Conservation (phyloP, 2,113 vertebrate genomes). For the Solea solea region DNA sequence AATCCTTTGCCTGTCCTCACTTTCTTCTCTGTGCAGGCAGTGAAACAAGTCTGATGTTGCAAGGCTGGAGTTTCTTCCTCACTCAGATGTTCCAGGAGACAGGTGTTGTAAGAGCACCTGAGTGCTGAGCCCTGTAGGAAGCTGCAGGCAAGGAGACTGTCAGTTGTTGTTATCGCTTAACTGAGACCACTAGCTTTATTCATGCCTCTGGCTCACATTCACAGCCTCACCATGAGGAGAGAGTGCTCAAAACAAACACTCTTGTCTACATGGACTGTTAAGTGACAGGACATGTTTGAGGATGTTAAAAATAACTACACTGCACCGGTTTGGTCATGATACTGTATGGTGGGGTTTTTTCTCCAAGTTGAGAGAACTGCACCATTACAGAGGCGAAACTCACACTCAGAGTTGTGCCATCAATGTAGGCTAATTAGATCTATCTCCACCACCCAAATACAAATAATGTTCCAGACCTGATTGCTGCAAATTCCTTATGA, state of each 20-base stretch:
- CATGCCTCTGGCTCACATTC: constrained; percentile 62
- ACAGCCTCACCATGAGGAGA: constrained; percentile 48
- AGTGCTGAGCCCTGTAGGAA: constrained; percentile 67
- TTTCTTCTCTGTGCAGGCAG: constrained; percentile 17
- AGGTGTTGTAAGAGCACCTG: constrained; percentile 71
- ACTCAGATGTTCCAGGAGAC: constrained; percentile 51
- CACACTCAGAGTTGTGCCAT: constrained; percentile 10
- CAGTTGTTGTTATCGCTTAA: constrained; percentile 73
- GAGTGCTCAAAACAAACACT: constrained; percentile 35
- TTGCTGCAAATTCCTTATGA: constrained; percentile 10
- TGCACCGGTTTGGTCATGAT: constrained; percentile 21
- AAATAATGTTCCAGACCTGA: constrained; percentile 9
- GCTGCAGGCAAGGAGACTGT: constrained; percentile 68
- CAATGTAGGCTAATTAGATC: constrained; percentile 22
- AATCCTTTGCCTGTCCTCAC: constrained; percentile 44
- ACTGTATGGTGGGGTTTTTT: constrained; percentile 12
- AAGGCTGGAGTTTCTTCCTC: constrained; percentile 39
- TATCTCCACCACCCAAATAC: constrained; percentile 16
- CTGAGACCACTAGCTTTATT: constrained; percentile 52
- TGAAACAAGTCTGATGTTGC: constrained; percentile 40
- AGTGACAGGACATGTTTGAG: constrained; percentile 60
- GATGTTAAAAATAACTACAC: constrained; percentile 65
- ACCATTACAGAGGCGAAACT: constrained; percentile 31
- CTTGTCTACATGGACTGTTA: constrained; percentile 39
- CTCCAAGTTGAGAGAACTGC: constrained; percentile 54